Percentiles rank a stretch among this genome's conserved stretches.
These are phyloP conservation scores for Macaria liturata DNA, from an alignment of 2,888 invertebrate species.

Conservation along the genomic window DNA sequence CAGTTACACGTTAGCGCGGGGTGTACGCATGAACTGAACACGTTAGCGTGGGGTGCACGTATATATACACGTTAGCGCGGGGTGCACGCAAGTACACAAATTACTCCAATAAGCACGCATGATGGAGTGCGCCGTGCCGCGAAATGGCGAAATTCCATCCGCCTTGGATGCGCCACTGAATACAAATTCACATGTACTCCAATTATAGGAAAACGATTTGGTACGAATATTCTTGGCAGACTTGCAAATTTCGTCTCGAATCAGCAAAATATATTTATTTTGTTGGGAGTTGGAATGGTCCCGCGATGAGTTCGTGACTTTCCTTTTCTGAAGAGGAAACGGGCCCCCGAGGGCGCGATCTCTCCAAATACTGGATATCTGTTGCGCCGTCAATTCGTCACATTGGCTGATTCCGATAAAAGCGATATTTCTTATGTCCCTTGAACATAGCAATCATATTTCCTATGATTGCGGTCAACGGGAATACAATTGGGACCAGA, in stretches of 20 bases:
- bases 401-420: slow-evolving; percentile 35
- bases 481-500: too few relatives aligned
- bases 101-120: slow-evolving; percentile 80
- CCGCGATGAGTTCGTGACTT: slow-evolving; percentile 68
- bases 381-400: slow-evolving; percentile 36
- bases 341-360: slow-evolving; percentile 43
- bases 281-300: slow-evolving; percentile 69
- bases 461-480: not conserved
- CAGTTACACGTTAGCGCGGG: slow-evolving; percentile 49
- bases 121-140: slow-evolving; percentile 74
- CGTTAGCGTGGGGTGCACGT: slow-evolving; percentile 43
- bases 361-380: slow-evolving; percentile 36
- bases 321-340: slow-evolving; percentile 58
- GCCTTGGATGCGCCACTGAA: slow-evolving; percentile 80
- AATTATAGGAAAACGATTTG: slow-evolving; percentile 84
- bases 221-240: slow-evolving; percentile 83
- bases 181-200: slow-evolving; percentile 84
- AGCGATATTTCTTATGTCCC: slow-evolving; percentile 18
- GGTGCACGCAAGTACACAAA: slow-evolving; percentile 54
- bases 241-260: slow-evolving; percentile 81
- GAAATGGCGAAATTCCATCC: slow-evolving; percentile 78
- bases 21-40: slow-evolving; percentile 34
- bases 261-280: slow-evolving; percentile 82
- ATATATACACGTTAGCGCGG: slow-evolving; percentile 49
- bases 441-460: slow-evolving; percentile 5